These are phyloP conservation scores for Acleris holmiana DNA, from an alignment of 2,888 invertebrate genomes.

Conservation along the genomic window DNA sequence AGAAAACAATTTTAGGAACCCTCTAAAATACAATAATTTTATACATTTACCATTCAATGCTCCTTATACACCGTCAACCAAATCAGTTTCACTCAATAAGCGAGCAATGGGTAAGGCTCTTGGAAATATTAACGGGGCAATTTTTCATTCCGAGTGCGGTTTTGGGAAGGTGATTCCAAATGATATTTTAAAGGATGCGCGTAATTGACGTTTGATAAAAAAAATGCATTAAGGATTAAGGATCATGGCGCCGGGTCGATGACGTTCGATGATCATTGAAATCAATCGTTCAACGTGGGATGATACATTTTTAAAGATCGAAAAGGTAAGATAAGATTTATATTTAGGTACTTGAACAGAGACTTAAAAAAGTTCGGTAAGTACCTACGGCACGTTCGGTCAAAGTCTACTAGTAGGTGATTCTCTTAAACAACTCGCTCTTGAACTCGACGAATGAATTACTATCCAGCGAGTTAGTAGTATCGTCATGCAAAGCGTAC, in stretches of 20 bases:
- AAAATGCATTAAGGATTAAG: constrained; percentile 9
- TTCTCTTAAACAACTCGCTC: too few relatives aligned
- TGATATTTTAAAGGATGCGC: constrained; percentile 54
- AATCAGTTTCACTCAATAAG: not conserved
- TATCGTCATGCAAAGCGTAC: too few relatives aligned
- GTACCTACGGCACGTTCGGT: too few relatives aligned
- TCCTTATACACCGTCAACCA: not conserved
- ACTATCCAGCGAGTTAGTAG: too few relatives aligned
- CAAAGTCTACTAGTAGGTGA: too few relatives aligned
- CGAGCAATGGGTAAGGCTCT: not conserved
- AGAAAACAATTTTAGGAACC: constrained; percentile 33
- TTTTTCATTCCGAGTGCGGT: constrained; percentile 18
- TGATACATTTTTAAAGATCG: not conserved
- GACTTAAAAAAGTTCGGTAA: too few relatives aligned
- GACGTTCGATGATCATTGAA: not conserved
- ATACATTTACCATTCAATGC: not conserved
- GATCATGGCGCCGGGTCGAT: constrained; percentile 8
- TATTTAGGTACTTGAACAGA: too few relatives aligned
- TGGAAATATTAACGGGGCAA: not conserved
- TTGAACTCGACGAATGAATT: too few relatives aligned
- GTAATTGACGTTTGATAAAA: constrained; percentile 38
- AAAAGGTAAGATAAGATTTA: too few relatives aligned
- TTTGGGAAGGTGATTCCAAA: constrained; percentile 45
- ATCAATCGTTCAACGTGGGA: not conserved
- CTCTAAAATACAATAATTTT: not conserved